Evolutionary conservation across 2,113 vertebrate species (phyloP).

Genomic region (Sylvilagus bachmani): DNA sequence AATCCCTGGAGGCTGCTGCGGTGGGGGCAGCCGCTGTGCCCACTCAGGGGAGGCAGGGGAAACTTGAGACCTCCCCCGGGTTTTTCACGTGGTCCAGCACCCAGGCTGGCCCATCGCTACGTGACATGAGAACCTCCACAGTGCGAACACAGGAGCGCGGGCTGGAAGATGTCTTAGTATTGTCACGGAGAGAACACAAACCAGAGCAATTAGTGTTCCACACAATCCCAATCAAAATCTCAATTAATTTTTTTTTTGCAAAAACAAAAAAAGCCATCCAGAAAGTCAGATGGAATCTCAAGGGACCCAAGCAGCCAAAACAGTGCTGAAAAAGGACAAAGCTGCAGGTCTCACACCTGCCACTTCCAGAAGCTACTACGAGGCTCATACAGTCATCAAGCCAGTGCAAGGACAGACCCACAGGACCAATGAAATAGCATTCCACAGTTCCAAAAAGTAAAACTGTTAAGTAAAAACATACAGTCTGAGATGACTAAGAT

Average conservation of each 20-base stretch:
- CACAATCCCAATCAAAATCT: background rate
- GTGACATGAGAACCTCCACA: background rate
- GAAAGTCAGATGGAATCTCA: background rate
- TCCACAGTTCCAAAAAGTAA: background rate
- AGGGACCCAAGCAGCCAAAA: background rate
- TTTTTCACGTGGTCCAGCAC: background rate
- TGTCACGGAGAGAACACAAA: background rate
- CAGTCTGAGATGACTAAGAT: background rate
- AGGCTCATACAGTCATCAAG: background rate
- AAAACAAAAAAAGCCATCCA: background rate
- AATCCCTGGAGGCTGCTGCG: background rate
- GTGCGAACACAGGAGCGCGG: too few relatives aligned
- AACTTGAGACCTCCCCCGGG: too few relatives aligned
- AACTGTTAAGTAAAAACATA: background rate
- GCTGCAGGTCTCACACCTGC: background rate
- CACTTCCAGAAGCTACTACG: background rate
- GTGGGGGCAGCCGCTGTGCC: background rate
- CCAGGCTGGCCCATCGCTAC: background rate
- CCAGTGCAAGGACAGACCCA: background rate
- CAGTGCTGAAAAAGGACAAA: background rate
- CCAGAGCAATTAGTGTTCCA: background rate
- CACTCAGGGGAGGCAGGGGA: background rate
- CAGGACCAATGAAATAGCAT: background rate
- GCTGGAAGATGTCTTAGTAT: background rate
- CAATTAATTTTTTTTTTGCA: background rate